Conservation (phyloP, 2,113 vertebrate species). For the Coreoperca whiteheadi region DNA sequence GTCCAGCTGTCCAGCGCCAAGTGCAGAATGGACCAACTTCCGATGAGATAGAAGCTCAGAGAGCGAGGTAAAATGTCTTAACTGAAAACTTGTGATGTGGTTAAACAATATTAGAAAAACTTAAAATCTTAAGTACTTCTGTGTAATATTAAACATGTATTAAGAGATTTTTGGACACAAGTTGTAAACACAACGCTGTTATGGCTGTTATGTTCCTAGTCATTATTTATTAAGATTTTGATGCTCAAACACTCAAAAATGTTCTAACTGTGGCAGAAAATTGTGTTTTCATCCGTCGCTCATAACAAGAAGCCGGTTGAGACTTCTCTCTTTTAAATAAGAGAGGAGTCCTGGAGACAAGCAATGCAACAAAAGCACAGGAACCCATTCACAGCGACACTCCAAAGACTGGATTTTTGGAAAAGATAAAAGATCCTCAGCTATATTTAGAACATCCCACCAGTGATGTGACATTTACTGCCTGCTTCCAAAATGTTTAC, state of each 20-base stretch:
- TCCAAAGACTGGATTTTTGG: background rate
- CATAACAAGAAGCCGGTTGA: no score
- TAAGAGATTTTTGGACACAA: background rate
- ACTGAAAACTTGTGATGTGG: background rate
- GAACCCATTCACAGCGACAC: background rate
- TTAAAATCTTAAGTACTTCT: background rate
- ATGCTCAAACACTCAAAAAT: no score
- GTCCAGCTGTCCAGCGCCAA: conserved; percentile 94
- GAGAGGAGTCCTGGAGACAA: background rate
- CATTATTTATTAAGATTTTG: no score
- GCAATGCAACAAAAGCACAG: background rate
- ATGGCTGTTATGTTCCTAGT: no score
- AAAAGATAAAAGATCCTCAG: background rate
- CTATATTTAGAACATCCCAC: conserved; percentile 34
- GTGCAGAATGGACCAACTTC: conserved; percentile 94
- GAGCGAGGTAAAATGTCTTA: conserved; percentile 86
- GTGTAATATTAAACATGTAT: background rate
- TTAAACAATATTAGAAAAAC: background rate
- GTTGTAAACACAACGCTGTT: background rate
- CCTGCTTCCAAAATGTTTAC: conserved; percentile 1
- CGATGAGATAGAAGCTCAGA: conserved; percentile 95
- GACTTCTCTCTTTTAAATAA: no score
- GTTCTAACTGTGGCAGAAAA: no score
- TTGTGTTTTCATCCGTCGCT: no score
- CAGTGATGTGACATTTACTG: conserved; percentile 8